Percentiles rank a stretch among this genome's conserved stretches.
Evolutionary conservation across 2,797 vertebrate species (phyloP).

Genomic region (Cuculus canorus): DNA sequence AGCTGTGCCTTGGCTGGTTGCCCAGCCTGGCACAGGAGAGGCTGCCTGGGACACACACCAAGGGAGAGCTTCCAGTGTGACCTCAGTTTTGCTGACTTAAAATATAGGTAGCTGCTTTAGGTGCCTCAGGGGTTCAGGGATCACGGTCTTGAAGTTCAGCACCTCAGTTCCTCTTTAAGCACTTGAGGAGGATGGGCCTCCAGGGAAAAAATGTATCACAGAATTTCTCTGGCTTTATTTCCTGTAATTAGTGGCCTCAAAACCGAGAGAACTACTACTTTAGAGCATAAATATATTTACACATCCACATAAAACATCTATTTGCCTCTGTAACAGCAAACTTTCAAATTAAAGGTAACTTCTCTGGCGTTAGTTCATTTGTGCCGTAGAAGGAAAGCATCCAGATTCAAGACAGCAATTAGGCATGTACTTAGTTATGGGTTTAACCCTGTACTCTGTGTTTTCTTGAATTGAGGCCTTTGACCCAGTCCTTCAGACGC

Average conservation of each 20-base stretch:
- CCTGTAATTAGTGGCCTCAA: constrained; percentile 66
- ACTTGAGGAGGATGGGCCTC: neutral
- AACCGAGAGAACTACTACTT: constrained; percentile 62
- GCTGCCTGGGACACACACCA: neutral
- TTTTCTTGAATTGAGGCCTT: constrained; percentile 41
- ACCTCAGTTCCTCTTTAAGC: constrained; percentile 20
- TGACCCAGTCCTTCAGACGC: constrained; percentile 50
- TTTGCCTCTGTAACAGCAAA: constrained; percentile 53
- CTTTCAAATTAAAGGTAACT: constrained; percentile 70
- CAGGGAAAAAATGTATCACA: constrained; percentile 43
- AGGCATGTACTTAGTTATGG: constrained; percentile 50
- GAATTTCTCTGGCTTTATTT: constrained; percentile 70
- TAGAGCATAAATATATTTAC: constrained; percentile 51
- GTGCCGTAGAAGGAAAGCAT: constrained; percentile 26
- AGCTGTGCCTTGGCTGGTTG: neutral
- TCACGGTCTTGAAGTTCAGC: constrained; percentile 34
- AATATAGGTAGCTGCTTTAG: constrained; percentile 20
- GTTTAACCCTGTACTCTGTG: constrained; percentile 48
- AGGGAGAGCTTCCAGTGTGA: neutral
- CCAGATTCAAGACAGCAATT: constrained; percentile 50
- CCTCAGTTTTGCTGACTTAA: neutral
- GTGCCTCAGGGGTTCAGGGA: constrained; percentile 36
- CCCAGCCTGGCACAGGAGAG: neutral
- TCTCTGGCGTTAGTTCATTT: constrained; percentile 35
- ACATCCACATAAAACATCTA: constrained; percentile 37